These are phyloP conservation scores for Antedon mediterranea DNA, from an alignment of 53 echinoderm and acorn worm genomes.

Conservation along the genomic window DNA sequence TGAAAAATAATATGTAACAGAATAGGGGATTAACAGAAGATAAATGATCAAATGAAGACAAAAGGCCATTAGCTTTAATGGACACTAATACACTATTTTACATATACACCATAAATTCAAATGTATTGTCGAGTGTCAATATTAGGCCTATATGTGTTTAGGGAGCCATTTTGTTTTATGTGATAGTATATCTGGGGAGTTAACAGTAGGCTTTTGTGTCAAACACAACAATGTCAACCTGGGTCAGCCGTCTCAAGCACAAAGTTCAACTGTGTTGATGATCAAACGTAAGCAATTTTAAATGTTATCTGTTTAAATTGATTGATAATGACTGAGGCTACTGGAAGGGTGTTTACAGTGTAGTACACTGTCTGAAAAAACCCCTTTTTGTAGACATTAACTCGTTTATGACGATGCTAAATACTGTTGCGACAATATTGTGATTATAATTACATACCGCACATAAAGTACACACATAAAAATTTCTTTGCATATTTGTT, in stretches of 20 bases:
- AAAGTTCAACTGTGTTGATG: background rate
- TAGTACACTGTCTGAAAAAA: background rate
- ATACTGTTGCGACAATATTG: background rate
- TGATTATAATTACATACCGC: background rate
- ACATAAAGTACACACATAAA: background rate
- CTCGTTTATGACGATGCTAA: background rate
- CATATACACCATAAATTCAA: background rate
- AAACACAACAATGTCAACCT: background rate
- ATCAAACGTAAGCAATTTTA: background rate
- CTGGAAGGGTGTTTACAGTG: background rate
- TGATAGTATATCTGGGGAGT: background rate
- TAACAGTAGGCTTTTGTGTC: background rate
- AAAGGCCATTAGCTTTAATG: background rate
- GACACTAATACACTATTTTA: background rate
- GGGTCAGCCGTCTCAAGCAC: background rate
- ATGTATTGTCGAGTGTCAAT: background rate
- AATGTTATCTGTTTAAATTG: background rate
- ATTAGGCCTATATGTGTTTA: background rate
- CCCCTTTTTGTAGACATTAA: background rate
- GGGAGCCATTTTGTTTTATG: background rate
- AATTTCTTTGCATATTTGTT: too few species aligned
- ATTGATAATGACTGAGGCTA: background rate
- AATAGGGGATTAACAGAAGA: background rate
- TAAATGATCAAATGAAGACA: background rate
- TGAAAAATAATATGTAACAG: background rate